Percentiles rank a stretch among this genome's conserved stretches.
phyloP scores from a whole-genome alignment of 2,797 vertebrate genomes.

The Chloroceryle inda region DNA sequence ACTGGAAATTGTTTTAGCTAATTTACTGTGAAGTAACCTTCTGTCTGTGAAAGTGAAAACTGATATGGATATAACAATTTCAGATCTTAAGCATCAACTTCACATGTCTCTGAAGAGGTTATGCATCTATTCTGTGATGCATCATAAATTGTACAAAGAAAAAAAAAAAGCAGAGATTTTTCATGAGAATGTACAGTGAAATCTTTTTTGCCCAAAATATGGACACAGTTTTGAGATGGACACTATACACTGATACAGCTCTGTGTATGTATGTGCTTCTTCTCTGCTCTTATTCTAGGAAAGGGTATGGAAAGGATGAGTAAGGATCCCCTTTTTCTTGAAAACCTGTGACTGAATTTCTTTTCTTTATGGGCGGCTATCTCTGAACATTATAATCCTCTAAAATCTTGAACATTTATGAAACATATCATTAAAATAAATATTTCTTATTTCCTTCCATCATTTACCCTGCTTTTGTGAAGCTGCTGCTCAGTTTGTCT shows the following conservation, averaged over 20 bases:
- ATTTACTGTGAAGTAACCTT: neutral
- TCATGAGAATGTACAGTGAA: neutral
- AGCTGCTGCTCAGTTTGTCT: neutral
- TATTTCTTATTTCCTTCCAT: neutral
- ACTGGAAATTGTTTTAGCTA: neutral
- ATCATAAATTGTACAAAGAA: neutral
- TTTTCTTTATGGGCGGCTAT: neutral
- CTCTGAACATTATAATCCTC: slow-evolving; percentile 12
- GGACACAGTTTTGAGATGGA: slow-evolving; percentile 7
- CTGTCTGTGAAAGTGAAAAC: neutral
- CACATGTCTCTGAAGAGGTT: neutral
- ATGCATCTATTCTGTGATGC: neutral
- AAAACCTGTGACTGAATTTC: neutral
- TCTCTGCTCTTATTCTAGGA: neutral
- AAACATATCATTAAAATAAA: neutral
- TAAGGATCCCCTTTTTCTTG: neutral
- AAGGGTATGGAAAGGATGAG: neutral
- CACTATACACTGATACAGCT: neutral
- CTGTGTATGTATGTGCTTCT: rapidly evolving
- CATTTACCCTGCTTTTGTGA: neutral
- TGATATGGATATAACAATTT: neutral
- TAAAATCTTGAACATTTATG: slow-evolving; percentile 23
- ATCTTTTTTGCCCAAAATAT: neutral
- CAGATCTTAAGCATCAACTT: neutral
- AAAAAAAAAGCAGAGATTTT: neutral